Evolutionary conservation across 2,888 invertebrate genomes (phyloP), one percentile per base, ranked within the genome.

Genomic region (Cerastis rubricosa): DNA sequence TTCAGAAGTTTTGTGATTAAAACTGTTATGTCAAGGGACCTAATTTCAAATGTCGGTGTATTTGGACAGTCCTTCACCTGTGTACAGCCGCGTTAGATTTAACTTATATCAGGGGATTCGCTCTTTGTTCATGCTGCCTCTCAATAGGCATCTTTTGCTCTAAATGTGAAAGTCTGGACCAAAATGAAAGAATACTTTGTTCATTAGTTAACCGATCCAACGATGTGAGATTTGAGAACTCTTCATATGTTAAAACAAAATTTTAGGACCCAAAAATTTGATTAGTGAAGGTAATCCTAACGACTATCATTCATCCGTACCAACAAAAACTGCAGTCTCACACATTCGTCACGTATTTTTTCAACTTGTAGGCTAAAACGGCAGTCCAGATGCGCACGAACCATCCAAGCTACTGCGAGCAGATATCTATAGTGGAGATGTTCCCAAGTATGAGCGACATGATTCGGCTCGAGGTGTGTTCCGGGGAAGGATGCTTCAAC

Each of bases 391-490:
- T 97, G 85, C 97, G 97, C n/a, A 97, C 97, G 1, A 96, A 95
- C 74, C 95, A 97, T 54, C 98, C 98, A 0, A 95, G 95, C 29
- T 99, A 98, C 97, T 98, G 98, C 90, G 98, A 99, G 92, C 97
- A 97, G 91, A 96, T 99, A 40, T 97, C 97, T 1, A 98, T 99
- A 90, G 97, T 97, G 2, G 99, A 99, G 94, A 97, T 98, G 95
- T 99, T 98, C 93, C 99, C 99, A 0, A 98, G 98, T 1, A 94
- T 98, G 67, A 98, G 98, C 84, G 98, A 98, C 87, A 96, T 98
- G 0, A 97, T 99, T 59, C 97, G 97, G 80, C 95, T 99, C 5
- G 97, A 98, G 69, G 92, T 98, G 0, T 94, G 96, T 80, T 88
- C 92, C 0, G 91, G 93, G 5, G 97, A 97, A 81, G 97, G 90